phyloP scores from a whole-genome alignment of 2,888 invertebrate genomes.

The Colostygia pectinataria region DNA sequence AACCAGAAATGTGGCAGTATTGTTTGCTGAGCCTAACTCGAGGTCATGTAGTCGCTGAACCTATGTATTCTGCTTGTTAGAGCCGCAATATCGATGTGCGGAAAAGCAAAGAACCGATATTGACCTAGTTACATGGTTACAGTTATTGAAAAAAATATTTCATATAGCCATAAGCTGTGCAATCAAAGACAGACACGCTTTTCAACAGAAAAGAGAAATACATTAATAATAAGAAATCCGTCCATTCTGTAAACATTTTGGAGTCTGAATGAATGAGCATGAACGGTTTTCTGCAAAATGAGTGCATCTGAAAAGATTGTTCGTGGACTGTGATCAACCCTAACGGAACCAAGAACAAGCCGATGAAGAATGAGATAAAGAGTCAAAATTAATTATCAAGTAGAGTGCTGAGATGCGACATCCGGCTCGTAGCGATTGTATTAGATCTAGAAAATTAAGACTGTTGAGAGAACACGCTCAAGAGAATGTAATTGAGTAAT shows the following conservation, averaged over 20 bases:
- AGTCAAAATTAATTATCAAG: slow-evolving; percentile 6
- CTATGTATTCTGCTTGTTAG: slow-evolving; percentile 19
- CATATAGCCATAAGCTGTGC: background rate
- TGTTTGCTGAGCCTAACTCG: slow-evolving; percentile 17
- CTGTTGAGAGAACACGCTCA: slow-evolving; percentile 36
- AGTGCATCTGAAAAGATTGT: no score
- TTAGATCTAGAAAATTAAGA: slow-evolving; percentile 18
- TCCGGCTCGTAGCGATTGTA: slow-evolving; percentile 11
- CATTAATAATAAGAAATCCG: no score
- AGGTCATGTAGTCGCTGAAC: slow-evolving; percentile 21
- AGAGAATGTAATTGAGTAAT: slow-evolving; percentile 47
- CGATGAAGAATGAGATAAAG: background rate
- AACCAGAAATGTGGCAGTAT: slow-evolving; percentile 16
- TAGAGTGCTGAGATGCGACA: slow-evolving; percentile 11
- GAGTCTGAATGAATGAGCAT: no score
- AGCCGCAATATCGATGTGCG: slow-evolving; percentile 19
- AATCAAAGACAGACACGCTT: no score
- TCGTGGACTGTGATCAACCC: no score
- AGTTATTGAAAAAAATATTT: background rate
- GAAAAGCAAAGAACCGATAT: slow-evolving; percentile 18
- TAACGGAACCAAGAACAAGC: no score
- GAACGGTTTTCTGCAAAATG: no score
- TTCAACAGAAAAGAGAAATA: no score
- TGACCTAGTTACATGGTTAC: slow-evolving; percentile 14
- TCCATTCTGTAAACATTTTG: no score